A percentile compares a stretch with the other conserved stretches of the same genome.
Evolutionary conservation across 2,888 invertebrate genomes (phyloP).

Genomic region (Scaptomyza tumidula): DNA sequence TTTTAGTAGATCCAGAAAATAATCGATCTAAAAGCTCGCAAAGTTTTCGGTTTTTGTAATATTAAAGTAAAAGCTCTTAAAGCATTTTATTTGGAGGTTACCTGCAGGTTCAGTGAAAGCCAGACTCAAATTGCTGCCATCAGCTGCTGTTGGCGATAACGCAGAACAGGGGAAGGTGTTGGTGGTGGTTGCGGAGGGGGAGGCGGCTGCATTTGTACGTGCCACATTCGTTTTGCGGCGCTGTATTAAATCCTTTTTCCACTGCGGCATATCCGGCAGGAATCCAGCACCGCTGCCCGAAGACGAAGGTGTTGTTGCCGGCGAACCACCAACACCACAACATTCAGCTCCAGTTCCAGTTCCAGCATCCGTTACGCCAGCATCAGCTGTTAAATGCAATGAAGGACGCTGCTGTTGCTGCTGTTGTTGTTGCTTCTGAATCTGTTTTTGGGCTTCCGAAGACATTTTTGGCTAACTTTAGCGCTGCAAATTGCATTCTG

Average conservation of each 20-base stretch:
- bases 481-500: slow-evolving; percentile 67
- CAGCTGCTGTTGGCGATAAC: slow-evolving; percentile 32
- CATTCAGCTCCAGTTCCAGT: slow-evolving; percentile 18
- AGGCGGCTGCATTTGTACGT: slow-evolving; percentile 74
- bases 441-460: slow-evolving; percentile 30
- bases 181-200: slow-evolving; percentile 28
- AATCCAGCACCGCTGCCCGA: slow-evolving; percentile 46
- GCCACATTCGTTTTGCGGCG: slow-evolving; percentile 86
- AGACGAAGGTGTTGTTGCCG: slow-evolving; percentile 43
- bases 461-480: slow-evolving; percentile 53
- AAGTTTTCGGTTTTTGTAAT: no score
- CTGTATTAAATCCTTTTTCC: slow-evolving; percentile 93
- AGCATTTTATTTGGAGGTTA: slow-evolving; percentile 1
- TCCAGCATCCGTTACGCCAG: slow-evolving; percentile 23
- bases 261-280: slow-evolving; percentile 88
- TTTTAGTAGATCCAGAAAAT: no score
- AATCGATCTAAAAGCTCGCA: no score
- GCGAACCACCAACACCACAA: slow-evolving; percentile 38
- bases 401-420: slow-evolving; percentile 36
- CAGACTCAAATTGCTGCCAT: slow-evolving; percentile 44
- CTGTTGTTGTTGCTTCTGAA: slow-evolving; percentile 20
- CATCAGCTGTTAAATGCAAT: slow-evolving; percentile 39
- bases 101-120: slow-evolving; percentile 65
- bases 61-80: no score
- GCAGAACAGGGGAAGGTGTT: neutral